phyloP scores from a whole-genome alignment of 2,888 invertebrate species.

The Trissoscelio sp. region DNA sequence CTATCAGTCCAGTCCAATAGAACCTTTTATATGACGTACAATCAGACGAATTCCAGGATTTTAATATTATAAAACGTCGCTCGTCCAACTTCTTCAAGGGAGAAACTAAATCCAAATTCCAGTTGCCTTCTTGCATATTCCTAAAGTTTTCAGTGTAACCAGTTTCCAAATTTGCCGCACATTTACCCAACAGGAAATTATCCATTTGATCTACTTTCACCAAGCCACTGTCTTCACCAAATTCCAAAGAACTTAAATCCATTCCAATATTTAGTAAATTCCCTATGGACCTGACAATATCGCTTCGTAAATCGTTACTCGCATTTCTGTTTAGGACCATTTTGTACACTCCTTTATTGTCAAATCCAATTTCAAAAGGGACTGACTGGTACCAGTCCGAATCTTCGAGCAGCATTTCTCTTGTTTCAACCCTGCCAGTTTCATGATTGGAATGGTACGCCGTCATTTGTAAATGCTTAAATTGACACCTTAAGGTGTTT shows the following conservation, averaged over 20 bases:
- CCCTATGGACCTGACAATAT: neutral
- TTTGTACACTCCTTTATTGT: neutral
- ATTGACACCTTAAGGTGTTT: neutral
- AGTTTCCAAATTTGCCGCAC: neutral
- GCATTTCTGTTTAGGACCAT: neutral
- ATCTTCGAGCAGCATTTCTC: neutral
- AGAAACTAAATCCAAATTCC: neutral
- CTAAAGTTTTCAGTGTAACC: neutral
- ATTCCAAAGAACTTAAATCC: neutral
- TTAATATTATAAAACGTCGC: no score
- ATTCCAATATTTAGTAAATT: neutral
- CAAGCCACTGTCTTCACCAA: neutral
- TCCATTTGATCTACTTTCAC: neutral
- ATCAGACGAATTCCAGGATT: no score
- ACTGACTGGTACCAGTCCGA: neutral
- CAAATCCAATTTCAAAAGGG: slow-evolving; percentile 9
- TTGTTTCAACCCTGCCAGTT: neutral
- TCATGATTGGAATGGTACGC: neutral
- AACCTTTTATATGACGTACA: no score
- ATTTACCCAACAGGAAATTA: slow-evolving; percentile 6
- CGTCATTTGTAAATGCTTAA: neutral
- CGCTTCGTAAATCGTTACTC: neutral
- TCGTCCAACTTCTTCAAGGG: neutral
- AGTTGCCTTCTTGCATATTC: neutral
- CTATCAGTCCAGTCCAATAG: no score